These are phyloP conservation scores for Saccostrea glomerata DNA, from an alignment of 1,140 invertebrate genomes.

Conservation along the genomic window DNA sequence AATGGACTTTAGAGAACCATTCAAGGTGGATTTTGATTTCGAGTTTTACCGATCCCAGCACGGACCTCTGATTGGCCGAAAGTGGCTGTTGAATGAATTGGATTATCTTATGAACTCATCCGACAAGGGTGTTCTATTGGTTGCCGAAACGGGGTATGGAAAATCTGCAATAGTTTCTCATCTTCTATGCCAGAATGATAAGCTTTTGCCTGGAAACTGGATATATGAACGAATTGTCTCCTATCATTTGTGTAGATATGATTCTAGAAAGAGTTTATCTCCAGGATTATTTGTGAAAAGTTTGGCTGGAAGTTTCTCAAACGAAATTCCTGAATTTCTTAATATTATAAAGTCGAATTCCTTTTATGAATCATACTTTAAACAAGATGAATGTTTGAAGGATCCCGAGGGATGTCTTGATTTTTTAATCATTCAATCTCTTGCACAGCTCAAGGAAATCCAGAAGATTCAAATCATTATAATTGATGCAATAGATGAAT, in stretches of 20 bases:
- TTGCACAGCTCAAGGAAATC: background rate
- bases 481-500: slow-evolving; percentile 43
- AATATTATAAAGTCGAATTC: background rate
- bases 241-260: slow-evolving; percentile 39
- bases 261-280: slow-evolving; percentile 1
- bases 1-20: background rate
- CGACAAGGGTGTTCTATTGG: background rate
- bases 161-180: slow-evolving; percentile 38
- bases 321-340: background rate
- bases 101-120: background rate
- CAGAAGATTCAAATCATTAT: background rate
- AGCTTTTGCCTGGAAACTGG: background rate
- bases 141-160: slow-evolving; percentile 44
- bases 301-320: slow-evolving; percentile 17
- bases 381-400: background rate
- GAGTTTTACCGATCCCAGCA: slow-evolving; percentile 10
- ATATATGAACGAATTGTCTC: slow-evolving; percentile 6
- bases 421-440: background rate
- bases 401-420: background rate
- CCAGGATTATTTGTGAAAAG: slow-evolving; percentile 30
- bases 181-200: background rate
- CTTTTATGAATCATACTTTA: background rate
- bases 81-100: slow-evolving; percentile 13
- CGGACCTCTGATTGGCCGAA: background rate
- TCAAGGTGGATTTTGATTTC: background rate